Conservation (phyloP, 2,797 vertebrate species). For the Eulemur albifrons region DNA sequence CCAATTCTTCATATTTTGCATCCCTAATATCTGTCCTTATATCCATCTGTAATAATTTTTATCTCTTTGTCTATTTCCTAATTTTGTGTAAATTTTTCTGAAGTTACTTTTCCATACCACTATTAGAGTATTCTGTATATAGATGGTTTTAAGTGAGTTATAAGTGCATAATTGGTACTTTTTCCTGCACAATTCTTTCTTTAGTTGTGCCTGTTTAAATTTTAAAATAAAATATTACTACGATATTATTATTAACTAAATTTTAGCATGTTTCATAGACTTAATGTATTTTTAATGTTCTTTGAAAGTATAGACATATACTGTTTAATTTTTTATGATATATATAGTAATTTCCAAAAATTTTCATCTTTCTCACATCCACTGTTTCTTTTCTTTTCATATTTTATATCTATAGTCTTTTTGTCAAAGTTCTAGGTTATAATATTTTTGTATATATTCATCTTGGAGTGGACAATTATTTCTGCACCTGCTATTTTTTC, state of each 20-base stretch:
- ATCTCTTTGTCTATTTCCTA: neutral
- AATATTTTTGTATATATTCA: neutral
- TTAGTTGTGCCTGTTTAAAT: neutral
- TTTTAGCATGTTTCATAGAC: neutral
- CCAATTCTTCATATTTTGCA: neutral
- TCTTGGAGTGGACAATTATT: neutral
- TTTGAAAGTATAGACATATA: neutral
- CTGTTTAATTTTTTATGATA: neutral
- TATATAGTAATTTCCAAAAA: neutral
- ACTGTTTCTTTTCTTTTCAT: neutral
- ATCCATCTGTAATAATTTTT: neutral
- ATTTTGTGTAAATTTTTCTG: constrained; percentile 5
- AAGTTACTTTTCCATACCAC: neutral
- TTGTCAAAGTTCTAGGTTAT: neutral
- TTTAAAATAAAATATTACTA: neutral
- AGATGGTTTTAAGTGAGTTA: neutral
- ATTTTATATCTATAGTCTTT: neutral
- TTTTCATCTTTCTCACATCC: neutral
- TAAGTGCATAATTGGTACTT: neutral
- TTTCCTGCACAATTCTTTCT: neutral
- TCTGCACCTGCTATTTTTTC: neutral
- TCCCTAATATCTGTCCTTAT: neutral
- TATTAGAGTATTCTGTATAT: neutral
- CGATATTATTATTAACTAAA: neutral
- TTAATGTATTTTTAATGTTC: neutral